Evolutionary conservation across 2,797 vertebrate species (phyloP), one percentile per base, ranked within the genome.

Genomic region (Percopsis omiscomaycus): DNA sequence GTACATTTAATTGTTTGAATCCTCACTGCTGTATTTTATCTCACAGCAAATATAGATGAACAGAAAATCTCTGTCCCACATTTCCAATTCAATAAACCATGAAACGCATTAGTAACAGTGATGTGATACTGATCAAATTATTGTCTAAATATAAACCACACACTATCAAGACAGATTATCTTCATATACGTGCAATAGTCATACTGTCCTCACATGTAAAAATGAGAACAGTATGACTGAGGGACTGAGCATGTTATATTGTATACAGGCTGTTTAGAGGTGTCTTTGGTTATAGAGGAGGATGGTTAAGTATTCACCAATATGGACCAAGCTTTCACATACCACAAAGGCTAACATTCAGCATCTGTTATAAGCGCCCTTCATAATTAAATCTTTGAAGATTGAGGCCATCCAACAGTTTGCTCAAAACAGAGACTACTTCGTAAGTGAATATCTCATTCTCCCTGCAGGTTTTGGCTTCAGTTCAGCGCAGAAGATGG

Each of bases 401-500:
- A 58, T 52, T 15, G 54, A 48, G 46, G 67, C 55, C 27, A 9
- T 54, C 42, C 66, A 47, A 9, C 22, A 22, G 1, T 22, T 22
- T 22, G 22, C 22, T 22, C 22, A 22, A 22, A 22, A 22, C 22
- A 22, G 22, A 22, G 22, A 22, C 22, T 22, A 22, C 37, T 42
- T 42, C 6, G 6, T 42, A 10, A 42, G 37, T 42, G 37, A 42
- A 42, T 1, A 9, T 42, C 37, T 42, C 6, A 8, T 6, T 42
- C 37, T 42, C 37, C 37, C 37, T 42, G 1, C 90, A 99, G 97
- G 93, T 99, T 98, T 91, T 96, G 95, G 95, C 92, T 99, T 77
- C 94, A 96, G 88, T 96, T 98, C 84, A 91, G 90, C 0, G 83
- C 90, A 0, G 94, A 94, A 54, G 94, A 95, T 87, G 92, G 91